These are phyloP conservation scores for Menidia beryllina DNA, from an alignment of 2,113 vertebrate genomes.

Conservation along the genomic window DNA sequence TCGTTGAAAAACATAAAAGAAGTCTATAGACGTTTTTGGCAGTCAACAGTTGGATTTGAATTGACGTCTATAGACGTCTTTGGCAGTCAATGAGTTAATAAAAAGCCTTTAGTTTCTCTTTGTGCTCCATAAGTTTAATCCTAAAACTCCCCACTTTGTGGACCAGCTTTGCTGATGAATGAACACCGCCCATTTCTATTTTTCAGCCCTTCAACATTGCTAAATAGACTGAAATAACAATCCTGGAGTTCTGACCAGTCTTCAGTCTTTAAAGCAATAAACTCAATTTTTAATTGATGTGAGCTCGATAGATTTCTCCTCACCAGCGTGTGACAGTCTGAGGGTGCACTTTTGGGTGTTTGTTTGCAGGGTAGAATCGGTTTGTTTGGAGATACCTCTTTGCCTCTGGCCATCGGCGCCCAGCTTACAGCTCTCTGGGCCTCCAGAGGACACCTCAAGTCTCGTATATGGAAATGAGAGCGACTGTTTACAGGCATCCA, in stretches of 20 bases:
- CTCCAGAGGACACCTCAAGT: slow-evolving; percentile 23
- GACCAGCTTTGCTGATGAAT: no score
- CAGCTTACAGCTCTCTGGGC: not conserved
- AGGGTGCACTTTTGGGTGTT: not conserved
- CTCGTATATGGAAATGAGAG: not conserved
- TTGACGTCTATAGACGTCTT: no score
- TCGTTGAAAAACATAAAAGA: no score
- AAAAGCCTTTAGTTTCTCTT: no score
- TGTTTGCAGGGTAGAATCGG: not conserved
- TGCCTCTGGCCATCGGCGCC: slow-evolving; percentile 36
- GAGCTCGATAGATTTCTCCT: slow-evolving; percentile 35
- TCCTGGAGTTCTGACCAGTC: not conserved
- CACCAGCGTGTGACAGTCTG: slow-evolving; percentile 12
- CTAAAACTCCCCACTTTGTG: not conserved
- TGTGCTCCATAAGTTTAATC: no score
- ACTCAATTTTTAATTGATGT: slow-evolving; percentile 54
- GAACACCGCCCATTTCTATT: no score
- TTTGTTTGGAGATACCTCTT: slow-evolving; percentile 30
- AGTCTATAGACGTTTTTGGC: no score
- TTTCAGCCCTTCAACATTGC: not conserved
- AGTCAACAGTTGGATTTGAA: no score
- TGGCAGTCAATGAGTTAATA: no score
- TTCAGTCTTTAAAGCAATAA: slow-evolving; percentile 15
- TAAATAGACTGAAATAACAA: not conserved
- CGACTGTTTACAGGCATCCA: not conserved